Evolutionary conservation across 2,797 vertebrate species (phyloP).

Genomic region (Myotis myotis): DNA sequence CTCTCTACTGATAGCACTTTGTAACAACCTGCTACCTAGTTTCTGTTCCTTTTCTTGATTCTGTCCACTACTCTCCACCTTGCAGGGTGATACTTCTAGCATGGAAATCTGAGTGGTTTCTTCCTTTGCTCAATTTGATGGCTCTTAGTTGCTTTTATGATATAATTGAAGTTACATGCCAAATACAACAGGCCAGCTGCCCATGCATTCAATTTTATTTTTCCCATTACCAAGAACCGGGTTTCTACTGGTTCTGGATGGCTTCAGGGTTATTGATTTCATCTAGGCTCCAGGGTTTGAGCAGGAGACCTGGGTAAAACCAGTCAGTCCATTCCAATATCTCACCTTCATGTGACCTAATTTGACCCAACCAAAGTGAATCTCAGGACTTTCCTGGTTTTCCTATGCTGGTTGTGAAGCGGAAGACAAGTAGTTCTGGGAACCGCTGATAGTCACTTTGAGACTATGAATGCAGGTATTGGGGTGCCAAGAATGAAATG

Average conservation of each 20-base stretch:
- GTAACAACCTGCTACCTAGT: neutral
- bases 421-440: neutral
- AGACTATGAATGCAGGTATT: neutral
- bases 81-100: neutral
- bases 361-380: neutral
- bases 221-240: neutral
- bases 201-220: neutral
- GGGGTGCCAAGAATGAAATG: neutral
- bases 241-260: neutral
- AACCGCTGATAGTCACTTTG: neutral
- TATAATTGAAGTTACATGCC: neutral
- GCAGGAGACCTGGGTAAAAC: neutral
- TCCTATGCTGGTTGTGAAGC: neutral
- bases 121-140: neutral
- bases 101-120: neutral
- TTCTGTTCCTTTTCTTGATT: neutral
- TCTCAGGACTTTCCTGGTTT: neutral
- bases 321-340: neutral
- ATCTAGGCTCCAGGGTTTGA: neutral
- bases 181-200: neutral
- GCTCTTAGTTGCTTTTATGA: neutral
- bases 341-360: neutral
- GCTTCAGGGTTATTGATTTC: neutral
- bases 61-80: neutral
- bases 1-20: neutral